A percentile compares a stretch with the other conserved stretches of the same genome.
phyloP scores from a whole-genome alignment of 2,888 invertebrate species.

The Nasonovia ribisnigri region DNA sequence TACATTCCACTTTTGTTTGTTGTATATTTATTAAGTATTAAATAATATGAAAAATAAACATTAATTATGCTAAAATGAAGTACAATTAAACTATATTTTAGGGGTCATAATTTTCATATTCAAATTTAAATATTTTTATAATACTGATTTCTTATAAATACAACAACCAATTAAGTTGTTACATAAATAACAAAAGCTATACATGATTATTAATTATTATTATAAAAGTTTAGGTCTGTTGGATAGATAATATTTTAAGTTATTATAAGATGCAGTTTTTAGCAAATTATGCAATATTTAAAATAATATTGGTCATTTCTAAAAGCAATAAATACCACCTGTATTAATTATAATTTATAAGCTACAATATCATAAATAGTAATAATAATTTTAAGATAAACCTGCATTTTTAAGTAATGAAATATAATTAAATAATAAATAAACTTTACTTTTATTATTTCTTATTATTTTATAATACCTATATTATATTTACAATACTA shows the following conservation, averaged over 20 bases:
- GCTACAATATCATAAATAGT: background rate
- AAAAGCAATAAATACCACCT: background rate
- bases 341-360: background rate
- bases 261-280: background rate
- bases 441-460: background rate
- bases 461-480: background rate
- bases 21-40: background rate
- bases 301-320: background rate
- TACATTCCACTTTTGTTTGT: background rate
- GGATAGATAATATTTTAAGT: background rate
- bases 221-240: background rate
- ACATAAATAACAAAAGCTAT: background rate
- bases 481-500: background rate
- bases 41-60: background rate
- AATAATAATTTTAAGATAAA: background rate
- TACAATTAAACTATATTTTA: background rate
- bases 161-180: background rate
- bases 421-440: background rate
- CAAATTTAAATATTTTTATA: background rate
- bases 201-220: background rate
- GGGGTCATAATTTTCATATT: background rate
- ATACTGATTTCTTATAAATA: background rate
- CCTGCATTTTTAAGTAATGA: background rate
- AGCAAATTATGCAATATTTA: background rate
- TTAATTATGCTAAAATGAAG: background rate